Percentiles rank a stretch among this genome's conserved stretches.
phyloP scores from a whole-genome alignment of 1,140 invertebrate species.

The Bathynomus jamesi region DNA sequence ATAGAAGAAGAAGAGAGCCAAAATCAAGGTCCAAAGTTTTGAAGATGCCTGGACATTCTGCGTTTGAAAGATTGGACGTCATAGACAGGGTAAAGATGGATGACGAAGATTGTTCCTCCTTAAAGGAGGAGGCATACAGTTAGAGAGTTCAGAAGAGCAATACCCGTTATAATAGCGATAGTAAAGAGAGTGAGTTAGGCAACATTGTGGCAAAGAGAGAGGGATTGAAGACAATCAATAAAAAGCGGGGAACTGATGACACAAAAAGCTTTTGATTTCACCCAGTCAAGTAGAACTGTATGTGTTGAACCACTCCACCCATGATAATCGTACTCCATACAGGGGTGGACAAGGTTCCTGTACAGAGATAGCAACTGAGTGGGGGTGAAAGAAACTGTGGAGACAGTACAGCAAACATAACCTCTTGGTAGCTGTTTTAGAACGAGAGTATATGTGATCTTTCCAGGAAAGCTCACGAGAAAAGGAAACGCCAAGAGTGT shows the following conservation, averaged over 20 bases:
- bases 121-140: not conserved
- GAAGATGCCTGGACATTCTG: too few relatives aligned
- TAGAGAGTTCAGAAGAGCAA: not conserved
- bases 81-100: not conserved
- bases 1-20: too few relatives aligned
- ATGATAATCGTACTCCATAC: not conserved
- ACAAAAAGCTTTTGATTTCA: not conserved
- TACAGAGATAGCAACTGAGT: not conserved
- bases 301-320: not conserved
- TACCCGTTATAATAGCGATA: not conserved
- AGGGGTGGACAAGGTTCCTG: too few relatives aligned
- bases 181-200: not conserved
- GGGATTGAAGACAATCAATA: not conserved
- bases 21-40: too few relatives aligned
- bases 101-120: not conserved
- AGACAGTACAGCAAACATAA: not conserved
- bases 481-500: not conserved
- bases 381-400: not conserved
- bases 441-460: too few relatives aligned
- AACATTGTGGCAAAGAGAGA: too few relatives aligned
- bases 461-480: not conserved
- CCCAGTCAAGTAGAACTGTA: not conserved
- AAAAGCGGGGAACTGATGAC: not conserved
- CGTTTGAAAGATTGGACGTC: too few relatives aligned
- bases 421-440: too few relatives aligned